A percentile compares a stretch with the other conserved stretches of the same genome.
Conservation (phyloP, 2,888 invertebrate species). For the Idaea dimidiata region DNA sequence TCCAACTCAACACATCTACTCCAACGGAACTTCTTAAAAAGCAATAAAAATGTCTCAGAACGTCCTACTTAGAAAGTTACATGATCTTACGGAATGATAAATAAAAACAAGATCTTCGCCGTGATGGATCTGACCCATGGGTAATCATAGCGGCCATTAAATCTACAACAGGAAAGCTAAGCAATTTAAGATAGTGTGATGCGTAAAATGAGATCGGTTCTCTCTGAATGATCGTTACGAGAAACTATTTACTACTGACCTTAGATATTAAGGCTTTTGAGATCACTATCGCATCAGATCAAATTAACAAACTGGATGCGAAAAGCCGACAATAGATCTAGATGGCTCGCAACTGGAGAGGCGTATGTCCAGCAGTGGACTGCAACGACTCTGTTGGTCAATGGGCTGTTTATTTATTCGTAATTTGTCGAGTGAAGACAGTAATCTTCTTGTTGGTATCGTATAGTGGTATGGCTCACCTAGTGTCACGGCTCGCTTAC, state of each 20-base stretch:
- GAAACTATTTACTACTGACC: conserved; percentile 4
- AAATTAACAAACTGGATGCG: no score
- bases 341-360: no score
- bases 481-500: no score
- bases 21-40: neutral
- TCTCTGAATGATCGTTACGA: conserved; percentile 23
- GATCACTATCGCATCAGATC: no score
- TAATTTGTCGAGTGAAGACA: no score
- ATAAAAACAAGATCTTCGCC: conserved; percentile 45
- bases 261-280: no score
- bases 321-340: no score
- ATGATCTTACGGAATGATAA: neutral
- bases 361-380: no score
- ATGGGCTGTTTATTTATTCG: no score
- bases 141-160: conserved; percentile 56
- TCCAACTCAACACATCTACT: neutral
- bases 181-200: conserved; percentile 27
- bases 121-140: conserved; percentile 67
- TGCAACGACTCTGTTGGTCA: no score
- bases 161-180: conserved; percentile 26
- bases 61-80: neutral
- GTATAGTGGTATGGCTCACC: no score
- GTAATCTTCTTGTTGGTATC: no score
- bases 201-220: conserved; percentile 26
- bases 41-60: neutral